These are phyloP conservation scores for Cremastinae sp. DNA, from an alignment of 2,888 invertebrate species.

Conservation along the genomic window DNA sequence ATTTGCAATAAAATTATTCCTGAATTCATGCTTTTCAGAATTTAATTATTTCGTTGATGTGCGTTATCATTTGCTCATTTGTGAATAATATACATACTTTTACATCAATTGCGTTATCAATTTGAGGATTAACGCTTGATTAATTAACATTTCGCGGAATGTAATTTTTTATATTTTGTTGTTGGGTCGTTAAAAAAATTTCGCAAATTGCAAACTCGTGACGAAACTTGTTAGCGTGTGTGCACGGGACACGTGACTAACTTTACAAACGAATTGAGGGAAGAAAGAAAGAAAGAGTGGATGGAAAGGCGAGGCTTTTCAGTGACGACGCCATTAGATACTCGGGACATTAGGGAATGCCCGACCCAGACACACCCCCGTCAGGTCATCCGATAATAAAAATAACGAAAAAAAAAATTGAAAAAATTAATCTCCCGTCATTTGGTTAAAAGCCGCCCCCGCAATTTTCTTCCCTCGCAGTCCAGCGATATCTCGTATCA, in stretches of 20 bases:
- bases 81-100: too few species aligned
- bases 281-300: neutral
- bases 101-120: too few species aligned
- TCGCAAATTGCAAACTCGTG: constrained; percentile 28
- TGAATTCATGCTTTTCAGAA: too few species aligned
- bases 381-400: constrained; percentile 77
- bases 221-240: constrained; percentile 29
- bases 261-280: neutral
- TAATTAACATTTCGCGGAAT: too few species aligned
- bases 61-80: too few species aligned
- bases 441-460: constrained; percentile 78
- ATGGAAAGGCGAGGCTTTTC: constrained; percentile 68
- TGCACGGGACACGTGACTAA: constrained; percentile 5
- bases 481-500: constrained; percentile 72
- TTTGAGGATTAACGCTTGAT: too few species aligned
- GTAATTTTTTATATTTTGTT: too few species aligned
- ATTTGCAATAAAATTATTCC: too few species aligned
- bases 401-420: constrained; percentile 24
- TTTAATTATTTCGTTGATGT: too few species aligned
- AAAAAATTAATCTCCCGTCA: constrained; percentile 71
- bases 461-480: constrained; percentile 25
- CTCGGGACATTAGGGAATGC: constrained; percentile 55
- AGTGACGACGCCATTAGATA: constrained; percentile 69
- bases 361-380: constrained; percentile 72
- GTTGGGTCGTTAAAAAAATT: neutral